These are phyloP conservation scores for Bubo blakistoni DNA, from an alignment of 2,113 vertebrate genomes.

Conservation along the genomic window DNA sequence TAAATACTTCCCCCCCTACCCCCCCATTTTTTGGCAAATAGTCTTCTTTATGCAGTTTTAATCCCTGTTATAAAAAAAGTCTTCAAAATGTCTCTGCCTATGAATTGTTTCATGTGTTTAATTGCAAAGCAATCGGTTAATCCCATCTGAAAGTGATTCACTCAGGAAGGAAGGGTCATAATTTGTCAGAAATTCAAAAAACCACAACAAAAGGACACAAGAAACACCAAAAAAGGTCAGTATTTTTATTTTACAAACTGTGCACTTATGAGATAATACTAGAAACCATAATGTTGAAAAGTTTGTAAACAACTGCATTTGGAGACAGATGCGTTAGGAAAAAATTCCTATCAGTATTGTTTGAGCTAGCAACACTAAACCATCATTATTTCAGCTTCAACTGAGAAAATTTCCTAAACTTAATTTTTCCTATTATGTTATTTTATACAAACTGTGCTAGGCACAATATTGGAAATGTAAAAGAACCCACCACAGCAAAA, in stretches of 20 bases:
- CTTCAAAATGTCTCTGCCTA: not conserved
- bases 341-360: not conserved
- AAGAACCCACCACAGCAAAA: not conserved
- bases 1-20: too few relatives aligned
- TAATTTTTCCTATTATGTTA: not conserved
- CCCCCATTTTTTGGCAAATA: accelerated
- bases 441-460: not conserved
- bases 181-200: not conserved
- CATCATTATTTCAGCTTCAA: not conserved
- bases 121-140: not conserved
- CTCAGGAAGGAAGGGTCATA: not conserved
- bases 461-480: not conserved
- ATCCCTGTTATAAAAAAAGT: not conserved
- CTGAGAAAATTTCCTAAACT: not conserved
- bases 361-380: not conserved
- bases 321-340: not conserved
- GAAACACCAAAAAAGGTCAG: not conserved
- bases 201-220: not conserved
- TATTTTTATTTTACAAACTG: not conserved
- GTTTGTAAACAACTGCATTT: not conserved
- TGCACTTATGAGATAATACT: not conserved
- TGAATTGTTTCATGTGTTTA: not conserved
- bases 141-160: not conserved
- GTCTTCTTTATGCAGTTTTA: not conserved
- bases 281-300: not conserved